A percentile compares a stretch with the other conserved stretches of the same genome.
phyloP scores from a whole-genome alignment of 2,113 vertebrate species.

The Conger conger region DNA sequence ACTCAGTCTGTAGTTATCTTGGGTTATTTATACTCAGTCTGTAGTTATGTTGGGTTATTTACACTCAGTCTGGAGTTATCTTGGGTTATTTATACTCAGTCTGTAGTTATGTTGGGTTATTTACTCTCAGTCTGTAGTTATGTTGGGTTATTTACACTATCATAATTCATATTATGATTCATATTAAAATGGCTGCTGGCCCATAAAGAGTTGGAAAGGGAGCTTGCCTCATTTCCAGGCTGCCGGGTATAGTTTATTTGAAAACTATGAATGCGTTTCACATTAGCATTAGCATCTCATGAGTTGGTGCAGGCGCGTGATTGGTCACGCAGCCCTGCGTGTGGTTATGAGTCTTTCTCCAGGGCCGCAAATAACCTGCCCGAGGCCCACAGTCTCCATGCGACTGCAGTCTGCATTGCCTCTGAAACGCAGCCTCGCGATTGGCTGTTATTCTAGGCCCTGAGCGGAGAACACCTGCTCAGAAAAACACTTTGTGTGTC shows the following conservation, averaged over 20 bases:
- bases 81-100: not conserved
- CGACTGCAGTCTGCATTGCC: not conserved
- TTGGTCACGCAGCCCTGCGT: not conserved
- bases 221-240: not conserved
- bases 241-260: not conserved
- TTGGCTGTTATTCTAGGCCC: not conserved
- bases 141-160: not conserved
- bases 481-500: conserved; percentile 10
- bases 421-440: not conserved
- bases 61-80: too few relatives aligned
- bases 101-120: not conserved
- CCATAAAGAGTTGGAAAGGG: not conserved
- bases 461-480: not conserved
- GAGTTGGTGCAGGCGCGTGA: not conserved
- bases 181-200: not conserved
- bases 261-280: not conserved
- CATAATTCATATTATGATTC: not conserved
- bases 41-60: not conserved
- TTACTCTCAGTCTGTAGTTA: not conserved
- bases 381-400: not conserved
- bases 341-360: not conserved
- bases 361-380: not conserved
- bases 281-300: not conserved
- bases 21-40: too few relatives aligned
- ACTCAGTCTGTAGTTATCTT: too few relatives aligned